Evolutionary conservation across 2,888 invertebrate species (phyloP), one percentile per base, ranked within the genome.

Genomic region (Calameuta pallipes): DNA sequence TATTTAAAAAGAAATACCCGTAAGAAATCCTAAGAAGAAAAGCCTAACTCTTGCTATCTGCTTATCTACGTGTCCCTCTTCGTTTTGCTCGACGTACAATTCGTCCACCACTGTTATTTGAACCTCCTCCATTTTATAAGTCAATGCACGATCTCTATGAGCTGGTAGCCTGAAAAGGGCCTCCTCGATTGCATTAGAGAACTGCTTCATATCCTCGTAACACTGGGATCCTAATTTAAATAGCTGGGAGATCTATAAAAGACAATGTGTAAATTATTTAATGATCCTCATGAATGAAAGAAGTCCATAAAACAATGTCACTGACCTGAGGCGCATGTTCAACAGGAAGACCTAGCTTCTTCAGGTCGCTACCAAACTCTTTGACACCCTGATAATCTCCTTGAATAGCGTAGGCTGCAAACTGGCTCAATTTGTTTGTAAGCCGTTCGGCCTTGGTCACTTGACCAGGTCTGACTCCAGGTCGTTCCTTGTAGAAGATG

Each of bases 401-500:
- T 89, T 97, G 97, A 88, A 98, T 98, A 76, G 97, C 97, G 90
- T 97, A 97, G 71, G 97, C 97, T 73, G 98, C 98, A 91, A 98
- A 97, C 93, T 98, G 97, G 77, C 97, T 97, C 83, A 98, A 92
- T 91, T 97, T 97, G 88, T 96, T 97, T 0, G 98, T 97, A 83
- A 98, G 95, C 80, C 97, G 94, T 92, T 97, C 98, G 30, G 98
- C 98, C 91, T 98, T 98, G 79, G 97, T 97, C 81, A 98, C 97
- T 91, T 98, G 98, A 0, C 98, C 98, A 0, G 98, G 98, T 82
- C 98, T 91, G 31, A 98, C 98, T 1, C 99, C 99, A 0, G 99
- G 98, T 15, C 99, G 94, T 92, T 99, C 99, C 92, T 99, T 98
- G 92, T 99, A 99, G 92, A 99, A 98, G 78, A 99, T 97, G 90